Conservation (phyloP, 2,797 vertebrate species). For the Meriones psammophilus region DNA sequence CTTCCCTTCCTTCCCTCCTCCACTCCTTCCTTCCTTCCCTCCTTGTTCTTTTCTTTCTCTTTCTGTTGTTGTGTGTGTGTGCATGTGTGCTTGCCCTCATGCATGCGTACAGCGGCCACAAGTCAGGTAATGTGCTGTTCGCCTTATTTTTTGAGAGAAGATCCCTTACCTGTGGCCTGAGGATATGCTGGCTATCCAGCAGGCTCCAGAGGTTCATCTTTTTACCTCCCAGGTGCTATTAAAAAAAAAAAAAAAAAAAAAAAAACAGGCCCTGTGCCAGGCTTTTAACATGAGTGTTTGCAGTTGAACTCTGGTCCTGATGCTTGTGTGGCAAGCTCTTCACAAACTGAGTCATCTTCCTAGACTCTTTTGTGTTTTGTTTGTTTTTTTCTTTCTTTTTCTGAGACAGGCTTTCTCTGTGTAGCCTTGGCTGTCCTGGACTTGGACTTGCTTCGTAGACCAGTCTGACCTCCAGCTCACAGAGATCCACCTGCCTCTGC, state of each 20-base stretch:
- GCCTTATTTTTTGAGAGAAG: neutral
- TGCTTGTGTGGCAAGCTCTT: neutral
- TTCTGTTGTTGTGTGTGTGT: neutral
- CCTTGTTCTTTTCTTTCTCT: neutral
- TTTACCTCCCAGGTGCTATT: neutral
- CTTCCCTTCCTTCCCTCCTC: no score
- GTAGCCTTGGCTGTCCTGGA: no score
- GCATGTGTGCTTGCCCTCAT: neutral
- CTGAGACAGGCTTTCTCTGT: no score
- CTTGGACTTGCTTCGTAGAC: no score
- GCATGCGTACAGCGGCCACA: neutral
- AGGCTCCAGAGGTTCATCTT: neutral
- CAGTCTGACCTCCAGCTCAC: no score
- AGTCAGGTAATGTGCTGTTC: neutral
- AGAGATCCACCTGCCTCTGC: no score
- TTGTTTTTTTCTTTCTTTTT: neutral
- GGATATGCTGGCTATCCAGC: neutral
- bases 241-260: neutral
- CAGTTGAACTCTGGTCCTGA: neutral
- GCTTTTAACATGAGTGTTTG: neutral
- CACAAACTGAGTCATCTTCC: neutral
- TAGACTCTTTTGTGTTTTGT: neutral
- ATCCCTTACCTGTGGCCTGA: neutral
- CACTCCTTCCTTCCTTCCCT: no score
- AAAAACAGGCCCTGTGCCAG: neutral